Evolutionary conservation across 2,113 vertebrate species (phyloP), one percentile per base, ranked within the genome.

Genomic region (Neoarius graeffei): DNA sequence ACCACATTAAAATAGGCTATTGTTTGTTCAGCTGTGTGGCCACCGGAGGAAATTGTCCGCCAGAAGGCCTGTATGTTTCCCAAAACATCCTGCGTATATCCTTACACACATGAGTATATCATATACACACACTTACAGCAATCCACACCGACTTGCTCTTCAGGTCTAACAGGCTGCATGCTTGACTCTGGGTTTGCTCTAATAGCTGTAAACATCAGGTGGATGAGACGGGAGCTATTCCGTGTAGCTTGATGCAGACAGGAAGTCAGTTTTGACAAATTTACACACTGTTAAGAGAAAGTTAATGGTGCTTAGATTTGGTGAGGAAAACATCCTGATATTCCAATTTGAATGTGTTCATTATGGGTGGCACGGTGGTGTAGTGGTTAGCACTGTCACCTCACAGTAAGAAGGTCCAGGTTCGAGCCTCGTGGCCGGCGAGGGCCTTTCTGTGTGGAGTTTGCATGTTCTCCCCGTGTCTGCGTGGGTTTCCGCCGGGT

Each of bases 1-100:
- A 95, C 94, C 94, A 96, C 96, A 97, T 97, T 97, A 97, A 97
- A 97, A 97, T 94, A 95, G 96, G 95, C 96, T 94, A 95, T 96
- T 96, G 96, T 96, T 96, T 93, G 89, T 91, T 94, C 91, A 91
- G 92, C 87, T 91, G 90, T 80, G 74, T 35, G 87, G 83, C 76
- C 85, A 87, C 85, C 76, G 67, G 90, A 88, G 80, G 88, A 91
- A 91, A 88, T 80, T 85, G 79, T 84, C 85, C 87, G 71, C 69
- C 83, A 80, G 73, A 85, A 50, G 85, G 73, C 83, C 81, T 83
- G 27, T 23, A 83, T n/a, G 76, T 90, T 83, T 77, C 23, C 83
- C 60, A 30, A 35, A 88, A n/a, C 82, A 27, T 83, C 30, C 50
- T 8, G 17, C 42, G 9, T 42, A 57, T 42, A 85, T 50, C 30